These are phyloP conservation scores for Neodiprion virginianus DNA, from an alignment of 1,140 invertebrate genomes.

Conservation along the genomic window DNA sequence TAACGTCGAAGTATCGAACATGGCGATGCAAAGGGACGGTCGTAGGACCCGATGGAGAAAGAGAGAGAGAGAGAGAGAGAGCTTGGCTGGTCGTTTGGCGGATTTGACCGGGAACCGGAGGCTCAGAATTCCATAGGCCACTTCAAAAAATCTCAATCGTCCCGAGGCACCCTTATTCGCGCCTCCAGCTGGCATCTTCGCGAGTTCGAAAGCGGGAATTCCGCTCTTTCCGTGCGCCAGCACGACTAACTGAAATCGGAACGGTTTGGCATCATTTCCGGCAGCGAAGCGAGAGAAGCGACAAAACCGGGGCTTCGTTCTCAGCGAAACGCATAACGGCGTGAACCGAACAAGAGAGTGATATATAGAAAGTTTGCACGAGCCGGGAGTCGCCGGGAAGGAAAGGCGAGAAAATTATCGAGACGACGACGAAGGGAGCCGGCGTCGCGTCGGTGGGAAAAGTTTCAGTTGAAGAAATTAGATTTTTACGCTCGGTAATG, in stretches of 20 bases:
- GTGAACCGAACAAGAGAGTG: constrained; percentile 7
- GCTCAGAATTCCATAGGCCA: constrained; percentile 34
- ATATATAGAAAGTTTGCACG: background rate
- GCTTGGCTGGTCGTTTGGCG: constrained; percentile 9
- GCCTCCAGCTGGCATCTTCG: background rate
- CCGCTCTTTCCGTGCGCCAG: background rate
- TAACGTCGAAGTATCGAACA: constrained; percentile 12
- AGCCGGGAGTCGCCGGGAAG: background rate
- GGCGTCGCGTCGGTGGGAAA: background rate
- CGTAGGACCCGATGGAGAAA: constrained; percentile 15
- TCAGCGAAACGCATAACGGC: constrained; percentile 1
- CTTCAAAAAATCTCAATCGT: constrained; percentile 9
- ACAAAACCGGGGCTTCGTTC: background rate
- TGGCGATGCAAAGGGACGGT: constrained; percentile 1
- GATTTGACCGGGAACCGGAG: constrained; percentile 14
- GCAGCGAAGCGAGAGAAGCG: background rate
- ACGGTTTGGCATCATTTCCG: constrained; percentile 8
- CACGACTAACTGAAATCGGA: background rate
- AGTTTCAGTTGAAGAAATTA: constrained; percentile 3
- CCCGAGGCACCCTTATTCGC: background rate
- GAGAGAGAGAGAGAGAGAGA: constrained; percentile 17
- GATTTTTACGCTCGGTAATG: constrained; percentile 5
- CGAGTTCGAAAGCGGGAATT: background rate
- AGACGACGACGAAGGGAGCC: background rate
- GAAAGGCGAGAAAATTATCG: constrained; percentile 1